phyloP scores from a whole-genome alignment of 2,888 invertebrate genomes.

The Psococerastis gibbosa region DNA sequence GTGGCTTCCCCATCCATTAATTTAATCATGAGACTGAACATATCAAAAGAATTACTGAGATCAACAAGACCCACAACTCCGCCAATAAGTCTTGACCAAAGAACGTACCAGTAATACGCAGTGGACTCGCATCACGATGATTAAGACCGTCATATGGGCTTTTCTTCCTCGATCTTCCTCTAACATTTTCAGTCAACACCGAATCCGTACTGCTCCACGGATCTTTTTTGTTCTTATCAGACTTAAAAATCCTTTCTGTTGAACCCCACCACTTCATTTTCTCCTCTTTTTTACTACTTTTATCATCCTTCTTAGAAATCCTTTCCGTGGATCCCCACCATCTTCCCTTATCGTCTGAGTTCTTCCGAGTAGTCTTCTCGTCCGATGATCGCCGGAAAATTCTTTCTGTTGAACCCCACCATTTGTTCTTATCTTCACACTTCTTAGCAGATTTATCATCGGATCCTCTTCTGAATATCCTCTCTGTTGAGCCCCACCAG shows the following conservation, averaged over 20 bases:
- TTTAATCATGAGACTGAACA: no score
- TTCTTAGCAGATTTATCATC: background rate
- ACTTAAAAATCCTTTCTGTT: slow-evolving; percentile 2
- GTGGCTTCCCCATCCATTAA: no score
- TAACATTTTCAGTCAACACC: background rate
- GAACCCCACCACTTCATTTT: slow-evolving; percentile 7
- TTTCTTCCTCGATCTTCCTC: background rate
- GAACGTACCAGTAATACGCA: slow-evolving; percentile 4
- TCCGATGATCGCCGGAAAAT: background rate
- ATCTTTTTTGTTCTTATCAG: background rate
- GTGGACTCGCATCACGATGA: slow-evolving; percentile 4
- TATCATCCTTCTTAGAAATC: background rate
- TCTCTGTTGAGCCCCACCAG: slow-evolving; percentile 8
- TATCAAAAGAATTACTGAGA: no score
- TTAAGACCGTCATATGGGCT: slow-evolving; percentile 1
- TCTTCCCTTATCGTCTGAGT: background rate
- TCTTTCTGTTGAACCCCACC: slow-evolving; percentile 8
- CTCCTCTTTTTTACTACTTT: background rate
- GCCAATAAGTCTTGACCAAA: no score
- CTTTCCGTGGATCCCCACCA: slow-evolving; percentile 4
- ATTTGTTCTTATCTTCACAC: slow-evolving; percentile 3
- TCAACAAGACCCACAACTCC: no score
- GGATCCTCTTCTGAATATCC: background rate
- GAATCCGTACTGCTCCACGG: slow-evolving; percentile 4
- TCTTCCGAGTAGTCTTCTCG: background rate